Base-by-base conservation (phyloP, 35 echinoderm and acorn worm species). In the Strongylocentrotus purpuratus region DNA sequence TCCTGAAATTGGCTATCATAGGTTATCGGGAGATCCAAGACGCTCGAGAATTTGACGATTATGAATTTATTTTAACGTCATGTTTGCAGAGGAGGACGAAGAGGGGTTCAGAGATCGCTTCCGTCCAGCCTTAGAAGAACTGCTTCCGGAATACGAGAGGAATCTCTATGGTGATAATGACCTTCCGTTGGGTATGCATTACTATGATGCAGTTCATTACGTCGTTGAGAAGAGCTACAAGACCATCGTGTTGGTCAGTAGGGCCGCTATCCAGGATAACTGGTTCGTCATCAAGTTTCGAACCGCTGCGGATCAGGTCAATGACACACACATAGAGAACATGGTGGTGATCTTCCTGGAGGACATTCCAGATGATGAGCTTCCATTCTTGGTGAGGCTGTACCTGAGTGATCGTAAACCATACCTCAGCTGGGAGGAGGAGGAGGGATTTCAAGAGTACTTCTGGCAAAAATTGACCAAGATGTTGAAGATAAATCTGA, bases 351-450 rank as follows among this genome's bases (percentile, higher is more conserved):
- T 92, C 33, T 92, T 92, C 41, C 13, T 35, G 33, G 90, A 92
- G 46, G 90, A 92, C 41, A 92, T 92, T 46, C 90, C 90, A n/a
- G 90, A 92, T 28, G 46, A 92, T 28, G 31, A 92, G 90, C 46
- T 92, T 33, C 90, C 90, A 46, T 92, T 33, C 90, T 48, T 92
- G 90, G 90, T 92, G 46, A 35, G 90, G 46, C 46, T 92, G 46
- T 92, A 33, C 31, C 90, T 92, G 5, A 92, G 90, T 48, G 41
- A 92, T 31, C n/a, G 41, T 47, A 45, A 92, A 28, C 90, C 90
- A 35, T 92, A 92, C 33, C 41, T 92, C 28, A 9, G 25, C 10
- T 92, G 90, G 90, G 41, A 28, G 13, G 90, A 92, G 5, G 46
- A 92, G 7, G 41, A n/a, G 46, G 10, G 41, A 7, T n/a, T 28